Evolutionary conservation across 2,797 vertebrate species (phyloP).

Genomic region (Knipowitschia caucasica): DNA sequence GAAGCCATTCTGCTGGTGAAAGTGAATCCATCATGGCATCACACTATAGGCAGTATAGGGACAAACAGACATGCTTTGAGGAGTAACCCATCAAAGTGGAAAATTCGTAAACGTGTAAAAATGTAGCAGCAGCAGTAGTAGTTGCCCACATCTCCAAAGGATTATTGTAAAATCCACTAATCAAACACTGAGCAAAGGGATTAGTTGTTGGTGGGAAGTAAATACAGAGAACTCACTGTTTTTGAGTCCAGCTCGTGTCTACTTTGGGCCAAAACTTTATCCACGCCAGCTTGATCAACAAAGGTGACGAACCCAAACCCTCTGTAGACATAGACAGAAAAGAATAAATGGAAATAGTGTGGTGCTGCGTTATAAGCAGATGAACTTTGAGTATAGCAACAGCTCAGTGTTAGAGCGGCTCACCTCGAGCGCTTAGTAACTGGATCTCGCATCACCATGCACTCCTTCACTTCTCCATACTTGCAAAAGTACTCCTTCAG

Average conservation of each 20-base stretch:
- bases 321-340: slow-evolving; percentile 68
- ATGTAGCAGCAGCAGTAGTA: slow-evolving; percentile 37
- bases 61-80: slow-evolving; percentile 24
- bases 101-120: slow-evolving; percentile 38
- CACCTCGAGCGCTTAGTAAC: slow-evolving; percentile 99
- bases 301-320: slow-evolving; percentile 99
- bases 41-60: slow-evolving; percentile 6
- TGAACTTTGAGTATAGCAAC: slow-evolving; percentile 60
- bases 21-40: slow-evolving; percentile 7
- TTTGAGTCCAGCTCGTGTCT: slow-evolving; percentile 98
- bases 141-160: slow-evolving; percentile 49
- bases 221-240: slow-evolving; percentile 88
- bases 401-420: slow-evolving; percentile 60
- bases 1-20: slow-evolving; percentile 34
- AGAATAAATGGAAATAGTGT: slow-evolving; percentile 49
- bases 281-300: slow-evolving; percentile 96
- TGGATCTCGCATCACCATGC: slow-evolving; percentile 99
- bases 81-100: slow-evolving; percentile 23
- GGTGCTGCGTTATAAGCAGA: slow-evolving; percentile 55
- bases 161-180: slow-evolving; percentile 59
- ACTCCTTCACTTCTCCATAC: slow-evolving; percentile 99
- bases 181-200: slow-evolving; percentile 56
- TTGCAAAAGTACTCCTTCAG: slow-evolving; percentile 99
- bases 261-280: slow-evolving; percentile 97
- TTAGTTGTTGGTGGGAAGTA: slow-evolving; percentile 54